These are phyloP conservation scores for Drosophila lacertosa DNA, from an alignment of 1,140 invertebrate genomes.

Conservation along the genomic window DNA sequence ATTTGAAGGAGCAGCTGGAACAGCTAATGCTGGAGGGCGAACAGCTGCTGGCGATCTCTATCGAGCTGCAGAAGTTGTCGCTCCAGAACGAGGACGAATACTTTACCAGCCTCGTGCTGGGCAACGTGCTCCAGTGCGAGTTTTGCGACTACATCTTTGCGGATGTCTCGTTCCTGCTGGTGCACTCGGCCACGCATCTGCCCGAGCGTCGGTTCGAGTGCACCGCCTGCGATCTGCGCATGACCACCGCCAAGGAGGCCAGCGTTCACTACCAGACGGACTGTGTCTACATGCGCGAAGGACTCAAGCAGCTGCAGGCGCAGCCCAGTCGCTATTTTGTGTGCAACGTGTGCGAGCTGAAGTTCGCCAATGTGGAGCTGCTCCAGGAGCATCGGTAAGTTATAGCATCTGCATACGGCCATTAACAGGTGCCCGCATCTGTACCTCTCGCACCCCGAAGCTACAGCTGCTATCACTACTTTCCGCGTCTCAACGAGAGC, in stretches of 20 bases:
- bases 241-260: slow-evolving; percentile 85
- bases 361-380: slow-evolving; percentile 75
- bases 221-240: slow-evolving; percentile 84
- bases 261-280: slow-evolving; percentile 86
- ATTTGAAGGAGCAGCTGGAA: slow-evolving; percentile 13
- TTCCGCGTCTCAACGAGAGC: slow-evolving; percentile 60
- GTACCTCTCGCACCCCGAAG: slow-evolving; percentile 38
- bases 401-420: not conserved
- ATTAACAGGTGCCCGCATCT: too few species aligned
- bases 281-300: slow-evolving; percentile 84
- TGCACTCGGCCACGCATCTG: slow-evolving; percentile 85
- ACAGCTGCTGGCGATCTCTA: not conserved
- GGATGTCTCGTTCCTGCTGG: slow-evolving; percentile 84
- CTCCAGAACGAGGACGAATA: not conserved
- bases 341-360: slow-evolving; percentile 84
- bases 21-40: slow-evolving; percentile 21
- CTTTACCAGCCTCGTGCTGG: slow-evolving; percentile 47
- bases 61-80: not conserved
- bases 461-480: slow-evolving; percentile 69
- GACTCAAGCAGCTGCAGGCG: slow-evolving; percentile 59
- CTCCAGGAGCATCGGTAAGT: slow-evolving; percentile 84
- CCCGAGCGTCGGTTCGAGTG: slow-evolving; percentile 86
- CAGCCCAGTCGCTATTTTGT: slow-evolving; percentile 73
- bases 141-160: slow-evolving; percentile 86
- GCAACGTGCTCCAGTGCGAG: slow-evolving; percentile 86